Conservation (phyloP, 2,113 vertebrate genomes). For the Atractosteus spatula region DNA sequence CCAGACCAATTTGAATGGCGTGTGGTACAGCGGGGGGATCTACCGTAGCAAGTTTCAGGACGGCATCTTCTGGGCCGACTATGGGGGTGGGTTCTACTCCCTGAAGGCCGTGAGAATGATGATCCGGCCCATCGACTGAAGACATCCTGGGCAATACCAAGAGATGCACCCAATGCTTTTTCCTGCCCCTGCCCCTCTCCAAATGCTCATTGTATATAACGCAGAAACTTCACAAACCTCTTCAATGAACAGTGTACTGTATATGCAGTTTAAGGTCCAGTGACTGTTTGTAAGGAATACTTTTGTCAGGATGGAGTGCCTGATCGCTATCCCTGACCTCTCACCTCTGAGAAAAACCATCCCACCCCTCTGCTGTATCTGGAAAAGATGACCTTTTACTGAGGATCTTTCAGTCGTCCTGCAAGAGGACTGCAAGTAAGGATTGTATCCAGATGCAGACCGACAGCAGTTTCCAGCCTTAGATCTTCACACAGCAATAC, state of each 20-base stretch:
- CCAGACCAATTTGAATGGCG: slow-evolving; percentile 94
- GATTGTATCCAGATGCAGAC: too few species aligned
- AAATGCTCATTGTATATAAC: background rate
- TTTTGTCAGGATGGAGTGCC: background rate
- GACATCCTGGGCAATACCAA: background rate
- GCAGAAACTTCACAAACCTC: background rate
- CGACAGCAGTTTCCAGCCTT: too few species aligned
- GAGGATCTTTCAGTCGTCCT: too few species aligned
- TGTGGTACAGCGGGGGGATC: slow-evolving; percentile 94
- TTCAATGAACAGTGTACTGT: too few species aligned
- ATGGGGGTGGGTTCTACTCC: slow-evolving; percentile 93
- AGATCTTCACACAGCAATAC: too few species aligned
- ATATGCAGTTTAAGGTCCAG: too few species aligned
- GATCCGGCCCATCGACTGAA: slow-evolving; percentile 90
- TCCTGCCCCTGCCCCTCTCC: background rate
- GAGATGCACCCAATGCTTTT: background rate
- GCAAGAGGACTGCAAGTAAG: too few species aligned
- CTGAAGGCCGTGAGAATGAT: slow-evolving; percentile 88
- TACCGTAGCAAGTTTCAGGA: slow-evolving; percentile 98
- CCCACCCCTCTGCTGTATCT: background rate
- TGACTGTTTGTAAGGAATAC: background rate
- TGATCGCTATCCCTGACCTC: background rate
- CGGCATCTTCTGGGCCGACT: slow-evolving; percentile 96
- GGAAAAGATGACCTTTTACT: too few species aligned
- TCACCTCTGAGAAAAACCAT: background rate